Base-by-base conservation (phyloP, 2,888 invertebrate species). In the Dynastes tityus region DNA sequence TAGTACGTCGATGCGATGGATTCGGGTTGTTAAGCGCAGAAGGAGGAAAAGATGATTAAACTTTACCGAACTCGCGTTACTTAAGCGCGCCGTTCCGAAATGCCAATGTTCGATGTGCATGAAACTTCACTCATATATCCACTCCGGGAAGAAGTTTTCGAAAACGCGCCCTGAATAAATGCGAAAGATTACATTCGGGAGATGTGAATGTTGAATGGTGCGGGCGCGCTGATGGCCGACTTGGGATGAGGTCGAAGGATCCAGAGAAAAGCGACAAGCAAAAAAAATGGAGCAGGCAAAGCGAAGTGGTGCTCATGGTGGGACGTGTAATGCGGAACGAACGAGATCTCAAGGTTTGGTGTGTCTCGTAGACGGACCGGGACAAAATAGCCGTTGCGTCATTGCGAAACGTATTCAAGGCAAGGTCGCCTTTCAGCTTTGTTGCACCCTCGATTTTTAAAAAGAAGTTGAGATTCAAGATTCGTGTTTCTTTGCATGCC, bases 121-220 rank as follows among this genome's bases (percentile, higher is more conserved):
- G 73, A 58, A 73, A 73, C 40, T 73, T 73, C 73, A 73, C 73
- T 73, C 73, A 73, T 73, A 71, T 32, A 70, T 58, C 22, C 55
- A 22, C 53, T 40, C 40, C 32, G 73, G 40, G 16, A 58, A 58
- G 61, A 73, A 73, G 58, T 73, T 73, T 73, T 73, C 73, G 73
- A 61, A 73, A 58, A 73, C 73, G 73, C 73, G 61, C 22, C 58
- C 73, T 73, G 73, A 73, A 73, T 73, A 73, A 73, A 73, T 58
- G 73, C 73, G 73, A 58, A 40, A 58, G 73, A 73, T 73, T 73
- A 73, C 61, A 58, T 37, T 55, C 55, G 16, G 55, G 55, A 55
- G 55, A 55, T 55, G 16, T 22, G 55, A 16, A 40, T 11, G 73
- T 37, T 5, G 73, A 53, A 73, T 73, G 73, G 73, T 58, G 22